These are phyloP conservation scores for Naja naja DNA, from an alignment of 2,113 vertebrate species.

Conservation along the genomic window DNA sequence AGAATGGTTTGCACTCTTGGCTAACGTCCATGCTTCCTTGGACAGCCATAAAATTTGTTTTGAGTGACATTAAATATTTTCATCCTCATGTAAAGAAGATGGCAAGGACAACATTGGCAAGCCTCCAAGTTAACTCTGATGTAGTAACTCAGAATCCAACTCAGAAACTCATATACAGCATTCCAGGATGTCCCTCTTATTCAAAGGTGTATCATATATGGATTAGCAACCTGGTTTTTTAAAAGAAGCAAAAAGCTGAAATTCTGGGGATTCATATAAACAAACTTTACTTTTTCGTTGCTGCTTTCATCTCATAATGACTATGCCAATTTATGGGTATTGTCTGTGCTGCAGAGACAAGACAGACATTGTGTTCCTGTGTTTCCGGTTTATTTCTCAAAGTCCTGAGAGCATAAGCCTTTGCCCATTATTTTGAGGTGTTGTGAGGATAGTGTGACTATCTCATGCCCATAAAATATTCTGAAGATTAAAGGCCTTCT, in stretches of 20 bases:
- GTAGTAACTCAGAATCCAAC: background rate
- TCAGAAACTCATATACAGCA: background rate
- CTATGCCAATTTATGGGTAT: background rate
- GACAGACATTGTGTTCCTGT: background rate
- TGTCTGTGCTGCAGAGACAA: background rate
- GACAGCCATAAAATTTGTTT: background rate
- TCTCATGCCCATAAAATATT: background rate
- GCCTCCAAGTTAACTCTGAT: background rate
- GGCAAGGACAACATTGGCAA: background rate
- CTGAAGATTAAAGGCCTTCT: constrained; percentile 8
- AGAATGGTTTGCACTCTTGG: background rate
- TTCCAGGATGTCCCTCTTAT: background rate
- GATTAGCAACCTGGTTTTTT: background rate
- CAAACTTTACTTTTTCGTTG: background rate
- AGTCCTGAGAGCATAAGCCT: background rate
- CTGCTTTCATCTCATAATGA: background rate
- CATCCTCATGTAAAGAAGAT: background rate
- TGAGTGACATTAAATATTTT: background rate
- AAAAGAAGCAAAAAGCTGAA: background rate
- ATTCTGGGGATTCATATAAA: background rate
- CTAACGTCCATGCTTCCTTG: background rate
- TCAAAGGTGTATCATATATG: background rate
- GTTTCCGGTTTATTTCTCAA: background rate
- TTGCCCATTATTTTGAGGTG: background rate
- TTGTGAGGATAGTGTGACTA: background rate